These are phyloP conservation scores for Botia almorhae DNA, from an alignment of 2,797 vertebrate genomes.

Conservation along the genomic window DNA sequence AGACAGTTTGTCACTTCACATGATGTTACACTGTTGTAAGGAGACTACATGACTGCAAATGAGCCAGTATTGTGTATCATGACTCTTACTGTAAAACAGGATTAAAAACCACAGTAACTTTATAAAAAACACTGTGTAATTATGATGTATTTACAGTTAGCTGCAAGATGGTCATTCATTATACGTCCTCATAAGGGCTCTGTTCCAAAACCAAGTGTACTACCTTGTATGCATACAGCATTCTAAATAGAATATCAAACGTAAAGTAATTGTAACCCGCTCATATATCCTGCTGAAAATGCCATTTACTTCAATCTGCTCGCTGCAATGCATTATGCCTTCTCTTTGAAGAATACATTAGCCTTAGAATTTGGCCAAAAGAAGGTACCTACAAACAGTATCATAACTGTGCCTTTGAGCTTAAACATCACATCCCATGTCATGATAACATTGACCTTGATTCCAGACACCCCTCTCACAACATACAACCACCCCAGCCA, in stretches of 20 bases:
- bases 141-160: neutral
- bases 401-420: neutral
- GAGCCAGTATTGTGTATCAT: slow-evolving; percentile 1
- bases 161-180: neutral
- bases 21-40: slow-evolving; percentile 20
- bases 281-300: no score
- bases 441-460: slow-evolving; percentile 35
- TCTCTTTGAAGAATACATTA: no score
- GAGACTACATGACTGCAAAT: slow-evolving; percentile 19
- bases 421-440: neutral
- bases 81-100: neutral
- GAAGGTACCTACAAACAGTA: neutral
- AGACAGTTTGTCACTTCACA: slow-evolving; percentile 23
- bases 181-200: neutral
- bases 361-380: neutral
- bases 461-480: slow-evolving; percentile 19
- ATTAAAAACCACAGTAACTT: neutral
- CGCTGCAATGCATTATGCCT: neutral
- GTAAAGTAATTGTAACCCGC: no score
- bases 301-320: neutral
- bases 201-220: neutral
- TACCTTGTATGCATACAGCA: neutral
- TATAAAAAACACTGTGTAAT: no score
- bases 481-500: neutral
- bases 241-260: neutral